Conservation (phyloP, 2,113 vertebrate species). For the Philantomba maxwellii region DNA sequence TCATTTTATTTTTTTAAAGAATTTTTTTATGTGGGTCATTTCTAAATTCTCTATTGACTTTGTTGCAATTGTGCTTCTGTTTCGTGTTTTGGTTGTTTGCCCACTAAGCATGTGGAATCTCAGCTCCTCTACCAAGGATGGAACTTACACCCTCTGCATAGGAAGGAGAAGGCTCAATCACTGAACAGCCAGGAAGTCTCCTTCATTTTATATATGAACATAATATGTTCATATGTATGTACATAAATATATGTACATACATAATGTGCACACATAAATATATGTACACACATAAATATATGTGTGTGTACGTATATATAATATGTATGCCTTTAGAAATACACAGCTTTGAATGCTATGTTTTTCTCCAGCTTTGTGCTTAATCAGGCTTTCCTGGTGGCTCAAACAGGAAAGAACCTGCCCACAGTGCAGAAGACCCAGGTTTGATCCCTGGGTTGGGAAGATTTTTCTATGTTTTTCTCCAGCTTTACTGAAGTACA, state of each 20-base stretch:
- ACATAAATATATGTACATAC: too few species aligned
- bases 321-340: neutral
- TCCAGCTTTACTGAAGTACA: neutral
- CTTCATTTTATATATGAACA: neutral
- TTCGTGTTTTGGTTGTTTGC: neutral
- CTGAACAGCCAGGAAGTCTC: neutral
- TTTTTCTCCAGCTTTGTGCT: neutral
- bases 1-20: neutral
- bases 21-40: neutral
- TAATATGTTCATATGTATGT: too few species aligned
- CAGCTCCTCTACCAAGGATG: neutral
- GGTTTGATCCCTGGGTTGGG: rapidly evolving
- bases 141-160: rapidly evolving
- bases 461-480: neutral
- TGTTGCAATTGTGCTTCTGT: neutral
- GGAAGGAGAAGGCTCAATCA: neutral
- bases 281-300: too few species aligned
- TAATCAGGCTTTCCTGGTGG: neutral
- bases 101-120: neutral
- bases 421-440: neutral
- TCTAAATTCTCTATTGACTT: neutral
- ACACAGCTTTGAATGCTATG: neutral
- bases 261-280: too few species aligned
- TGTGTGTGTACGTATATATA: neutral
- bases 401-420: neutral